Evolutionary conservation across 92 coral and sea anemone species (phyloP).

Genomic region (Plumapathes pennacea): DNA sequence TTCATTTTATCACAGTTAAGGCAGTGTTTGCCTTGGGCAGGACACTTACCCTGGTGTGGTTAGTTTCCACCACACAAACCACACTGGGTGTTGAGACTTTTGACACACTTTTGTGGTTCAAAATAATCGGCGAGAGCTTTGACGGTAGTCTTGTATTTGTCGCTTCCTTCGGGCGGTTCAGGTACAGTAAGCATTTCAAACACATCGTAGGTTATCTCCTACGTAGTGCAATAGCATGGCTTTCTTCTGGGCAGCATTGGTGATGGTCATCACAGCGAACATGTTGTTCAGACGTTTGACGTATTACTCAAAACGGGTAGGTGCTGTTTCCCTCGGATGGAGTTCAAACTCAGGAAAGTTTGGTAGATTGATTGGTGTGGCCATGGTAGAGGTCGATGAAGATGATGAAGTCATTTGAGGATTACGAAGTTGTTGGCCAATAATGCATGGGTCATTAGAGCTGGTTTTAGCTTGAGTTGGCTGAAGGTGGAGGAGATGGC

Average conservation of each 20-base stretch:
- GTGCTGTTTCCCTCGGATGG: constrained; percentile 45
- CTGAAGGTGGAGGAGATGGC: too few relatives aligned
- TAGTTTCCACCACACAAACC: constrained; percentile 48
- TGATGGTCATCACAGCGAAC: constrained; percentile 47
- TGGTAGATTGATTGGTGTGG: constrained; percentile 34
- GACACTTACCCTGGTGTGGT: constrained; percentile 49
- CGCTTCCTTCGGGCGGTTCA: constrained; percentile 30
- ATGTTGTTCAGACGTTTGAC: constrained; percentile 45
- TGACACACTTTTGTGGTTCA: constrained; percentile 37
- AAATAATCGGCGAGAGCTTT: constrained; percentile 37
- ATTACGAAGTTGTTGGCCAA: too few relatives aligned
- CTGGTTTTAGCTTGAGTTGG: too few relatives aligned
- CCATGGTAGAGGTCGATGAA: constrained; percentile 3
- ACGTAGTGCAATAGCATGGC: constrained; percentile 53
- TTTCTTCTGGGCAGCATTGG: constrained; percentile 41
- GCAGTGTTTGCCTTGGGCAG: constrained; percentile 54
- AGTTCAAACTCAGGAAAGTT: constrained; percentile 55
- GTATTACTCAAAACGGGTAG: constrained; percentile 47
- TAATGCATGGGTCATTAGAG: too few relatives aligned
- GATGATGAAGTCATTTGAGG: too few relatives aligned
- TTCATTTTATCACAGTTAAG: constrained; percentile 48
- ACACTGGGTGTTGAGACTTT: constrained; percentile 32
- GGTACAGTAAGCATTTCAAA: constrained; percentile 33
- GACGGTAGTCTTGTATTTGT: constrained; percentile 13
- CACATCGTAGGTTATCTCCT: constrained; percentile 56